A percentile compares a stretch with the other conserved stretches of the same genome.
Evolutionary conservation across 2,888 invertebrate species (phyloP).

Genomic region (Dynastes grantii): DNA sequence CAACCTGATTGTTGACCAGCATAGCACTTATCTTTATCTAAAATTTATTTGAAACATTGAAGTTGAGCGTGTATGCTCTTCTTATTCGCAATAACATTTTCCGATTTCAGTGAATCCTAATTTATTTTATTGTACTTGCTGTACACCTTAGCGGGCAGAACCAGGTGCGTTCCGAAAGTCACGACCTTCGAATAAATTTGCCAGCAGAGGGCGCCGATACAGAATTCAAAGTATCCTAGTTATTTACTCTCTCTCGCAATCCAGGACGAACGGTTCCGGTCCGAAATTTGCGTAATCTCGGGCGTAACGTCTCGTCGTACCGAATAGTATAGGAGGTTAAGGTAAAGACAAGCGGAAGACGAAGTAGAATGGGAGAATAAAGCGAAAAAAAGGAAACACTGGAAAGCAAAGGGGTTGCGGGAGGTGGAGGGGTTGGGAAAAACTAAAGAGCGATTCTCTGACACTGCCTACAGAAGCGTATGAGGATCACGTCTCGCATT

Average conservation of each 20-base stretch:
- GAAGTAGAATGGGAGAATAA: not conserved
- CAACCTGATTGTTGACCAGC: too few species aligned
- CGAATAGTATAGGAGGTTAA: not conserved
- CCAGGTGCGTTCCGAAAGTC: conserved; percentile 35
- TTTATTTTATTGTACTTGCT: conserved; percentile 28
- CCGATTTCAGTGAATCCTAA: not conserved
- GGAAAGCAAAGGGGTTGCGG: too few species aligned
- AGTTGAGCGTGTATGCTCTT: not conserved
- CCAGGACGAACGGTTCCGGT: not conserved
- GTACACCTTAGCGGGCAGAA: conserved; percentile 5
- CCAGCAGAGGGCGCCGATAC: conserved; percentile 27
- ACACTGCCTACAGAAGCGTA: conserved; percentile 51
- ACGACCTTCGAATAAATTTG: conserved; percentile 39
- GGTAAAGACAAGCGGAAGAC: conserved; percentile 4
- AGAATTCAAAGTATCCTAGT: conserved; percentile 42
- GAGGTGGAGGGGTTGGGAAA: not conserved
- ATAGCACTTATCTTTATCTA: too few species aligned
- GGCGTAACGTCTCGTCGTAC: not conserved
- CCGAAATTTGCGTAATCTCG: conserved; percentile 40
- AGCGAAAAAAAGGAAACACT: too few species aligned
- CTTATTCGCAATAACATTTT: not conserved
- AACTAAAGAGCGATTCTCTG: conserved; percentile 21
- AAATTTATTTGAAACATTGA: too few species aligned
- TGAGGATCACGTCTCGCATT: conserved; percentile 58
- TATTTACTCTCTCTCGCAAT: conserved; percentile 37